Evolutionary conservation across 2,797 vertebrate species (phyloP).

Genomic region (Cichlasoma orientale): DNA sequence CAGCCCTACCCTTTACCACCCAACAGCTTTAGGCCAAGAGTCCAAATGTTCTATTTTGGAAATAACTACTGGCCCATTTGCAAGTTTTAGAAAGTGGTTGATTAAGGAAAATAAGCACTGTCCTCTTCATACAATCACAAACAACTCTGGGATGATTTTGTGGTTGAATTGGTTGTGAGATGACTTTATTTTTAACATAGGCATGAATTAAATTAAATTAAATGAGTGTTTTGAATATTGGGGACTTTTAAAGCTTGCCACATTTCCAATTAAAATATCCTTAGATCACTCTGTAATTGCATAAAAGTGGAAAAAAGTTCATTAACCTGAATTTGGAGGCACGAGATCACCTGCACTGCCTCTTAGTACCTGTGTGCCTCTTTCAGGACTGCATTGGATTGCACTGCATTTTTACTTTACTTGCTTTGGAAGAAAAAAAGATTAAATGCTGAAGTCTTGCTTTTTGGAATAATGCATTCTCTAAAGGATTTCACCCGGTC

Average conservation of each 20-base stretch:
- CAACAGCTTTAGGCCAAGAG: conserved; percentile 47
- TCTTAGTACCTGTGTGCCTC: neutral
- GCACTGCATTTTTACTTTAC: conserved; percentile 8
- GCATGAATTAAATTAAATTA: neutral
- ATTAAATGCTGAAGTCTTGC: conserved; percentile 36
- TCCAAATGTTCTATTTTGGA: conserved; percentile 64
- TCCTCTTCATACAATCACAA: neutral
- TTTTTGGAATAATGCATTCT: conserved; percentile 57
- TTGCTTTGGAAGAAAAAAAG: conserved; percentile 25
- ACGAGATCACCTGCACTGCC: neutral
- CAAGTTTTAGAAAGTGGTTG: conserved; percentile 16
- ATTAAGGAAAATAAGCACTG: neutral
- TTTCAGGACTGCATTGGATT: neutral
- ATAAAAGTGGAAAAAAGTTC: neutral
- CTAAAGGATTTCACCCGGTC: conserved; percentile 43
- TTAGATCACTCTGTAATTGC: neutral
- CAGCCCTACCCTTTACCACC: conserved; percentile 40
- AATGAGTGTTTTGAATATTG: neutral
- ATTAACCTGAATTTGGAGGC: neutral
- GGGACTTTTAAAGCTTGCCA: neutral
- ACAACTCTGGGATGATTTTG: neutral
- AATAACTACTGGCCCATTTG: conserved; percentile 36
- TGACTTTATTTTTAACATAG: neutral
- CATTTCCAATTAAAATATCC: neutral
- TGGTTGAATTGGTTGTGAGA: neutral